These are phyloP conservation scores for Hormiphora californensis DNA, from an alignment of 37 sponge, comb jelly and placozoan species.

Conservation along the genomic window DNA sequence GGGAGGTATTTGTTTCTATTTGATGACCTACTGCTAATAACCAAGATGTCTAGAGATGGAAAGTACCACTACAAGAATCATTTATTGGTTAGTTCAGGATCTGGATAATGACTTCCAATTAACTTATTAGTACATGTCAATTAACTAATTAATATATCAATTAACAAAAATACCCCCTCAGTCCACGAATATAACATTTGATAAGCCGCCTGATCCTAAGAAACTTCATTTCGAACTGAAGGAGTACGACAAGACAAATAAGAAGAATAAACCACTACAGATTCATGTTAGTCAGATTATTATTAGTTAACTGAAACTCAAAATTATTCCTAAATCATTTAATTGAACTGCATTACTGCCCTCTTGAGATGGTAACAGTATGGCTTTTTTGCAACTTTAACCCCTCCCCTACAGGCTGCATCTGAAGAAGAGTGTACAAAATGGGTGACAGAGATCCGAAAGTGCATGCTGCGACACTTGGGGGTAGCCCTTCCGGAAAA, in stretches of 20 bases:
- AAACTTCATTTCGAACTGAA: no score
- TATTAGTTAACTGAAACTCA: no score
- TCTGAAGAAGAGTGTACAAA: neutral
- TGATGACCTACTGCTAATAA: slow-evolving; percentile 1
- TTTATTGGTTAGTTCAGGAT: slow-evolving; percentile 19
- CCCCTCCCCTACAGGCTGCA: neutral
- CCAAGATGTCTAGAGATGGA: slow-evolving; percentile 28
- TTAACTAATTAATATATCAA: neutral
- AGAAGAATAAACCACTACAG: no score
- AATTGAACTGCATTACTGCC: no score
- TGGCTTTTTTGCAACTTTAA: neutral
- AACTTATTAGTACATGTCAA: neutral
- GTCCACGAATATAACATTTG: no score
- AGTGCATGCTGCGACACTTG: neutral
- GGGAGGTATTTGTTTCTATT: slow-evolving; percentile 12
- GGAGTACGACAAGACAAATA: no score
- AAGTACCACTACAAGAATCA: slow-evolving; percentile 43
- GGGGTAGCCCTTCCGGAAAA: neutral
- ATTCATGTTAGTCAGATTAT: no score
- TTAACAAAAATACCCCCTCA: no score
- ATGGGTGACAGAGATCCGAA: slow-evolving; percentile 18
- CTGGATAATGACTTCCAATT: neutral
- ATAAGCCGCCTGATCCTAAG: no score
- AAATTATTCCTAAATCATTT: no score
- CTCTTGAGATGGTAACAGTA: no score